Conservation (phyloP, 2,113 vertebrate species). For the Mustela lutreola region DNA sequence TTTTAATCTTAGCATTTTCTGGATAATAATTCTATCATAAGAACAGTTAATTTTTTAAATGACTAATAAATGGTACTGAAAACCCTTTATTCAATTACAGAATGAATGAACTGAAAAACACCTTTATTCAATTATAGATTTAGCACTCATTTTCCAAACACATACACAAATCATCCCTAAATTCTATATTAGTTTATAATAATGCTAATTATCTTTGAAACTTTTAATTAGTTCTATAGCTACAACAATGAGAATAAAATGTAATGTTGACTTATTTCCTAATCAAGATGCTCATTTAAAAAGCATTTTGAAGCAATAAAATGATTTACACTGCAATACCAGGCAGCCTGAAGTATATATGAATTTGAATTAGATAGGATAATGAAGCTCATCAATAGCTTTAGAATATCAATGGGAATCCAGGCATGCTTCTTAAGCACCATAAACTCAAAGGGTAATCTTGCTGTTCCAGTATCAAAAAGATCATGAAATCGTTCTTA, state of each 20-base stretch:
- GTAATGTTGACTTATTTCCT: slow-evolving; percentile 38
- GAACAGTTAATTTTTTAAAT: background rate
- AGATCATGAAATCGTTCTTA: background rate
- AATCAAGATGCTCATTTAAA: slow-evolving; percentile 67
- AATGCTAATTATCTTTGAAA: slow-evolving; percentile 34
- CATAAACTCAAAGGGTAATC: background rate
- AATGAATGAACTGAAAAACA: slow-evolving; percentile 11
- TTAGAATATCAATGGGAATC: background rate
- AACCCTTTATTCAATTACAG: slow-evolving; percentile 7
- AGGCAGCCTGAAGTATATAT: background rate
- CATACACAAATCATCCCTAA: background rate
- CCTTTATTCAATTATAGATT: background rate
- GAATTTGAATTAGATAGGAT: background rate
- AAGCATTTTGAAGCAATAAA: background rate
- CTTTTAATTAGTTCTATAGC: slow-evolving; percentile 3
- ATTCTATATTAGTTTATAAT: background rate
- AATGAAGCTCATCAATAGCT: background rate
- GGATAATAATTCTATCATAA: background rate
- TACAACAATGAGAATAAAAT: slow-evolving; percentile 50
- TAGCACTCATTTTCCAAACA: background rate
- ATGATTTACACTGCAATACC: slow-evolving; percentile 8
- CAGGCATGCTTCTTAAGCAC: background rate
- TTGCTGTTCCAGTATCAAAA: background rate
- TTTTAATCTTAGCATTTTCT: background rate
- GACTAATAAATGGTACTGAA: background rate